phyloP scores from a whole-genome alignment of 1,140 invertebrate species.

The Brachionus manjavacas region DNA sequence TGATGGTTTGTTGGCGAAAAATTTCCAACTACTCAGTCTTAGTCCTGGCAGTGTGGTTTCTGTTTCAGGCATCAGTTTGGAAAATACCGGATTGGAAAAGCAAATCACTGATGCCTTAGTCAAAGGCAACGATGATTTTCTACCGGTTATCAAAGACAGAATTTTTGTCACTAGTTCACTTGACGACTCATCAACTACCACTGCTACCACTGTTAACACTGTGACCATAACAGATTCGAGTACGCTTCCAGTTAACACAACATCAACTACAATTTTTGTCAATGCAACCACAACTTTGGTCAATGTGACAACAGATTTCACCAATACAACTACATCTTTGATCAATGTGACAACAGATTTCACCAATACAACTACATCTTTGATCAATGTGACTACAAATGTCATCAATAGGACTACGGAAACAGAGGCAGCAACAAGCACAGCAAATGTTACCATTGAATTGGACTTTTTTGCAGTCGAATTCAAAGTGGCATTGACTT shows the following conservation, averaged over 20 bases:
- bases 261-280: not conserved
- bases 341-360: not conserved
- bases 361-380: not conserved
- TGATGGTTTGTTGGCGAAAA: not conserved
- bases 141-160: not conserved
- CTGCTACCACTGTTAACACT: not conserved
- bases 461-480: not conserved
- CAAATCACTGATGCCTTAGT: not conserved
- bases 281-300: not conserved
- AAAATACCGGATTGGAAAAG: not conserved
- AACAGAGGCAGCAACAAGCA: not conserved
- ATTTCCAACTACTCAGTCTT: not conserved
- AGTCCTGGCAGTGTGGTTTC: not conserved
- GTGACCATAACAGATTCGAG: too few relatives aligned
- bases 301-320: not conserved
- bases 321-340: not conserved
- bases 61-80: not conserved
- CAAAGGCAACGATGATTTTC: not conserved
- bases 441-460: not conserved
- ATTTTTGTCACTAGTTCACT: not conserved
- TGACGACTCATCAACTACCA: not conserved
- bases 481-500: not conserved
- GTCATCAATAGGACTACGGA: not conserved
- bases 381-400: not conserved
- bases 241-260: too few relatives aligned